Base-by-base conservation (phyloP, 2,113 vertebrate species). In the Epinephelus fuscoguttatus region DNA sequence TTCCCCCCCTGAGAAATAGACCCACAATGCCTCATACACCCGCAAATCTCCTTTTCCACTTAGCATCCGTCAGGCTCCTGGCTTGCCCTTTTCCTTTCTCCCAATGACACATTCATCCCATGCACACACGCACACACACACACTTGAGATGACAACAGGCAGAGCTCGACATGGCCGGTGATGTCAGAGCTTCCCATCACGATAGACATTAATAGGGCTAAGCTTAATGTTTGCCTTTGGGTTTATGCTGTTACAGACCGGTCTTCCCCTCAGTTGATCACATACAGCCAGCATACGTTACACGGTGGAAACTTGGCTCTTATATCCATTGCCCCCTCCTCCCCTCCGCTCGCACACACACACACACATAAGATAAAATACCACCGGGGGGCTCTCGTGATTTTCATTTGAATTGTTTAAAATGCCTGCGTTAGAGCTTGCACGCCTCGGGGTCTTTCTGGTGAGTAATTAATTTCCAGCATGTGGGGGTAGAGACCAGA, bases 401-500 rank as follows among this genome's bases (percentile, higher is more conserved):
- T 92, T 91, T 90, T 92, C 87, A 81, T 92, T 87, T 70, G 88
- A 92, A 93, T 93, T 90, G 91, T 91, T 92, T 90, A 91, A 89
- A 93, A 91, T 73, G 90, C 89, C 82, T 88, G 89, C 57, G 83
- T 92, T 88, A 80, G 78, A 86, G 84, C 92, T 75, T 47, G 78
- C 89, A 83, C 59, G 92, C 92, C 91, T 87, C 82, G 6, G 90
- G 92, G 89, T 92, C 85, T 94, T 93, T 91, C 92, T 92, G 82
- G 92, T 91, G 92, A 92, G 91, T 93, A 94, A 94, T 94, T 94
- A 93, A 94, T 92, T 93, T 94, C 86, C 89, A 90, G 91, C 89
- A 82, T 94, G 85, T 89, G 90, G 88, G 87, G 86, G 84, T 86
- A 89, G 90, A 88, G 85, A 88, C 85, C 78, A 74, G 86, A 90